phyloP scores from a whole-genome alignment of 2,113 vertebrate species.

The Ramphastos sulfuratus region DNA sequence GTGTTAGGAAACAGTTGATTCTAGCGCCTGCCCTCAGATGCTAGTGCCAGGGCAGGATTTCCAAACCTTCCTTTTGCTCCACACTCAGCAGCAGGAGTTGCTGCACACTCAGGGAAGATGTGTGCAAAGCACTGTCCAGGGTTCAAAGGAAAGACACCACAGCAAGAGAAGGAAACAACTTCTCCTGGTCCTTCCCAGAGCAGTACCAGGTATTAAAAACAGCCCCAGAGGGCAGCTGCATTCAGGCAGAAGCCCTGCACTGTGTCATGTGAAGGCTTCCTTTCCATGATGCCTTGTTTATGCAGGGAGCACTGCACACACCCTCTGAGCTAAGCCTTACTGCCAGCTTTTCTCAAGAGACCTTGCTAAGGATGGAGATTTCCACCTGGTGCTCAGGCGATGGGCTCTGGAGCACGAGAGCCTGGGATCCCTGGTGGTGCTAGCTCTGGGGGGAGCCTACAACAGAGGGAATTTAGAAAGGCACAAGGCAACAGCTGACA shows the following conservation, averaged over 20 bases:
- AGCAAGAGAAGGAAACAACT: not conserved
- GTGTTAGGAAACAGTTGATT: not conserved
- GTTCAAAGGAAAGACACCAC: not conserved
- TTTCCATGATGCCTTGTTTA: not conserved
- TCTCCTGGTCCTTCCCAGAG: not conserved
- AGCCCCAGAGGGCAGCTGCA: not conserved
- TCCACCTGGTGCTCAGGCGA: not conserved
- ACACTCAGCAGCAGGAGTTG: not conserved
- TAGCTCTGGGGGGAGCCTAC: not conserved
- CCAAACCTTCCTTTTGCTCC: not conserved
- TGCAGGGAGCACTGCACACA: not conserved
- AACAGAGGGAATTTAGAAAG: not conserved
- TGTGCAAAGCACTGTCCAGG: not conserved
- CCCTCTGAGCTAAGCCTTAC: not conserved
- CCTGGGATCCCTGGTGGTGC: not conserved
- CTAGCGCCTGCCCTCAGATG: not conserved
- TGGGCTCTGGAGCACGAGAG: rapidly evolving
- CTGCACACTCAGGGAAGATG: not conserved
- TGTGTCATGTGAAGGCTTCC: not conserved
- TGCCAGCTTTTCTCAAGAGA: not conserved
- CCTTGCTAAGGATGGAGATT: not conserved
- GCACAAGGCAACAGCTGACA: not conserved
- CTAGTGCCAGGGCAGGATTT: not conserved
- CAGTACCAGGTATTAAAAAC: not conserved
- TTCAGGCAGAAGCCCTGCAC: not conserved